A percentile compares a stretch with the other conserved stretches of the same genome.
These are phyloP conservation scores for Syritta pipiens DNA, from an alignment of 2,888 invertebrate genomes.

Conservation along the genomic window DNA sequence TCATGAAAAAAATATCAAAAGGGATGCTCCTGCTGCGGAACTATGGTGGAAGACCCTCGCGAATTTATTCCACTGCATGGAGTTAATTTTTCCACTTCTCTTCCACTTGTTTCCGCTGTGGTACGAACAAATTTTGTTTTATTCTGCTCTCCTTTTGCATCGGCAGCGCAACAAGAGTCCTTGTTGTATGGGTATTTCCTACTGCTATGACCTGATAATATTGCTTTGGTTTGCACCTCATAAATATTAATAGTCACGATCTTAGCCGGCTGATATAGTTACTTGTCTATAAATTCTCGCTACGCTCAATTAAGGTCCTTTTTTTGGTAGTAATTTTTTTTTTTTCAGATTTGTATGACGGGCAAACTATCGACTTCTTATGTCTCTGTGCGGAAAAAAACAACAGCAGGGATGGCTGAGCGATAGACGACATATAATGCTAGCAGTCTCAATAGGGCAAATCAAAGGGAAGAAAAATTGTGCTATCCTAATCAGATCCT, in stretches of 20 bases:
- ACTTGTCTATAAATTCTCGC: constrained; percentile 51
- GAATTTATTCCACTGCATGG: constrained; percentile 67
- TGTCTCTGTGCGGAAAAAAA: too few species aligned
- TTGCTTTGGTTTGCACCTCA: constrained; percentile 61
- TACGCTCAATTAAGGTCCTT: constrained; percentile 34
- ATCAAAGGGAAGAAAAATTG: constrained; percentile 16
- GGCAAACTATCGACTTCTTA: too few species aligned
- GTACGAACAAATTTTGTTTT: too few species aligned
- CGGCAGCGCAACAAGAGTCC: neutral
- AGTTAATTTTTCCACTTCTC: constrained; percentile 40
- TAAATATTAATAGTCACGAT: constrained; percentile 69
- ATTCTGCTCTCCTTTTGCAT: neutral
- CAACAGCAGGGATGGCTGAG: too few species aligned
- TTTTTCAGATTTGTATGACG: too few species aligned
- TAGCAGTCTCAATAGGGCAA: too few species aligned
- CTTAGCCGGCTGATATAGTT: constrained; percentile 58
- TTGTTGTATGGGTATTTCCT: neutral
- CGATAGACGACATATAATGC: too few species aligned
- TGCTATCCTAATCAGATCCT: constrained; percentile 59
- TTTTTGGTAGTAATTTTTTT: neutral
- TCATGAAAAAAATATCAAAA: constrained; percentile 48
- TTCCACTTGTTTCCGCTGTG: constrained; percentile 8
- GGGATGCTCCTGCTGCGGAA: constrained; percentile 35
- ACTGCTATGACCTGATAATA: neutral
- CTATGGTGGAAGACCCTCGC: constrained; percentile 47